phyloP scores from a whole-genome alignment of 2,113 vertebrate species.

The Ia io region DNA sequence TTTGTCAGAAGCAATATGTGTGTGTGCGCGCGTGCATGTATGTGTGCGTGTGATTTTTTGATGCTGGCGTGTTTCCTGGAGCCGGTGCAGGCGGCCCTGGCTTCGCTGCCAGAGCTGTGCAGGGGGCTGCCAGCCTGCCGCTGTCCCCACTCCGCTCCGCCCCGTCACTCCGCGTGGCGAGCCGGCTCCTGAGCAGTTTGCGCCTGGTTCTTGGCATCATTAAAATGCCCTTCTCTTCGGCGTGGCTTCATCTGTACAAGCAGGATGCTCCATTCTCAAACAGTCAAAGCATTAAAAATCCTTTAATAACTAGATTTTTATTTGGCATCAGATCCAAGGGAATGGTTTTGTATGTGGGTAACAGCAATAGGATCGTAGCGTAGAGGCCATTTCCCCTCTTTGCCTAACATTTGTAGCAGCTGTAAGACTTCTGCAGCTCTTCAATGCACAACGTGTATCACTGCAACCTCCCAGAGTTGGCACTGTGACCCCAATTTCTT shows the following conservation, averaged over 20 bases:
- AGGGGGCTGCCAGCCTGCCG: not conserved
- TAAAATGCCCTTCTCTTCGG: conserved; percentile 13
- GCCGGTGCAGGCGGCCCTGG: not conserved
- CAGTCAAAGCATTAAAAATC: not conserved
- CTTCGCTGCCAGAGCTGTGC: not conserved
- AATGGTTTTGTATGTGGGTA: not conserved
- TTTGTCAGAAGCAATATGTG: not conserved
- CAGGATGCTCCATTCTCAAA: conserved; percentile 22
- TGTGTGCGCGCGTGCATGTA: not conserved
- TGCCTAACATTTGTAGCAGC: conserved; percentile 3
- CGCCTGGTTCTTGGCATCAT: conserved; percentile 31
- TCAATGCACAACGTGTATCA: not conserved
- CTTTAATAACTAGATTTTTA: conserved; percentile 54
- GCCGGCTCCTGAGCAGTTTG: conserved; percentile 11
- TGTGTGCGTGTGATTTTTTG: not conserved
- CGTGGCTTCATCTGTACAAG: not conserved
- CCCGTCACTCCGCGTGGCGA: not conserved
- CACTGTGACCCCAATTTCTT: not conserved
- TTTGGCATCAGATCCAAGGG: not conserved
- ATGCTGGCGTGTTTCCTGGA: not conserved
- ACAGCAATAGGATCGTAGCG: not conserved
- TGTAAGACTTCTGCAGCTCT: conserved; percentile 17
- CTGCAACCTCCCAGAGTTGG: conserved; percentile 6
- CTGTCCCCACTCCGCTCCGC: not conserved
- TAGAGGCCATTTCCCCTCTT: not conserved